Evolutionary conservation across 2,888 invertebrate genomes (phyloP).

Genomic region (Lumbricus terrestris): DNA sequence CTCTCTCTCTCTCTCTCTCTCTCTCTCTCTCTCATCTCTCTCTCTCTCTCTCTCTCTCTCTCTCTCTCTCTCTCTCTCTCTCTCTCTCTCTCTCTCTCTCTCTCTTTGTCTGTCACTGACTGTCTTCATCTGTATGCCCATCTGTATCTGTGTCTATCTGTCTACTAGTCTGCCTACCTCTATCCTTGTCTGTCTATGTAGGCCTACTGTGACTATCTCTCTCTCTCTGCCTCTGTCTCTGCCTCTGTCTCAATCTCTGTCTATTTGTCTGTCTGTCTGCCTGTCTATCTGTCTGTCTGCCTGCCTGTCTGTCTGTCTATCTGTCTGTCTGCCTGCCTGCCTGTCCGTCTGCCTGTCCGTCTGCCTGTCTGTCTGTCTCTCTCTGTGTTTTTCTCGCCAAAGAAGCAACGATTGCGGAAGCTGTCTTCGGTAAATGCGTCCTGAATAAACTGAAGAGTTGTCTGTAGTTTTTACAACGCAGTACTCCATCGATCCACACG

Average conservation of each 20-base stretch:
- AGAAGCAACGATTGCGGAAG: not conserved
- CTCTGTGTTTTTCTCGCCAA: not conserved
- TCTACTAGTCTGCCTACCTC: no score
- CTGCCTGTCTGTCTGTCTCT: no score
- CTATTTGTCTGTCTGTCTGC: not conserved
- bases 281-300: not conserved
- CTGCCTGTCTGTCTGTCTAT: no score
- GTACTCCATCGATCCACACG: not conserved
- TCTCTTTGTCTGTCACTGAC: not conserved
- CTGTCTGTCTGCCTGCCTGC: not conserved
- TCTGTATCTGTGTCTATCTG: no score
- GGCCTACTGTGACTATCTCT: no score
- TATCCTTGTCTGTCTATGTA: no score
- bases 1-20: no score
- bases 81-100: not conserved
- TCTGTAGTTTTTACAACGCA: not conserved
- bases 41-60: not conserved
- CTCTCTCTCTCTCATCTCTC: not conserved
- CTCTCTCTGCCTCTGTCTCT: no score
- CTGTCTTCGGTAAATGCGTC: not conserved
- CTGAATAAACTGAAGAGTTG: not conserved
- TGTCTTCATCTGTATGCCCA: no score
- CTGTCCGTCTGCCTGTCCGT: no score
- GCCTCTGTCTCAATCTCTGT: no score
- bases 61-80: constrained; percentile 6